Evolutionary conservation across 2,113 vertebrate genomes (phyloP), one percentile per base, ranked within the genome.

Genomic region (Australoheros scitulus): DNA sequence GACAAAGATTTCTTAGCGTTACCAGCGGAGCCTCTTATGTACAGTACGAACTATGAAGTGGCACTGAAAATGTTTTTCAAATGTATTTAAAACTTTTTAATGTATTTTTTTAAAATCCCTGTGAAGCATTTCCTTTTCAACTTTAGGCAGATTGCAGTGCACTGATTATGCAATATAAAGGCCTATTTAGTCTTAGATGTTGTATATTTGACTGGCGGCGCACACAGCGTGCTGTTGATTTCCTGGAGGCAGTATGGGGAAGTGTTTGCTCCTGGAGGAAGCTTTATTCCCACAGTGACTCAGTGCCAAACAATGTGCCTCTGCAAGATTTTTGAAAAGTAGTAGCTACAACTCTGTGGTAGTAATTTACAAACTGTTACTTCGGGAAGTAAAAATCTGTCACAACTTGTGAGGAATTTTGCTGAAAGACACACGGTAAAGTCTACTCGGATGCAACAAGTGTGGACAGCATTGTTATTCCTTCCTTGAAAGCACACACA

Each of bases 1-100:
- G 17, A 80, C 65, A 87, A 59, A 61, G 70, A 93, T 81, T 81
- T 83, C 6, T 17, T 57, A 91, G 92, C 63, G 80, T 79, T 50
- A 81, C 41, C 75, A 78, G 83, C 3, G 6, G 57, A 78, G 38
- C 43, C 77, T 80, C 79, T 91, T 81, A 55, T 92, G 80, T 81
- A 87, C 78, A 83, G 43, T 56, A 83, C 34, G 50, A 76, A 91
- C 80, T 84, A 60, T 77, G 52, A 88, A 86, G 81, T 80, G 65
- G 80, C 70, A 59, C 81, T 86, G 32, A 79, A 85, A 56, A 79
- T 80, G 20, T 90, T 85, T 89, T 89, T n/a, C 64, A 82, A 65
- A 50, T 79, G 64, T 91, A 85, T 85, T 88, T 82, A 79, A 61
- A 32, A 41, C 43, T 90, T 81, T 82, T 89, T 82, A 56, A 63